Evolutionary conservation across 2,888 invertebrate species (phyloP), one percentile per base, ranked within the genome.

Genomic region (Microdon myrmicae): DNA sequence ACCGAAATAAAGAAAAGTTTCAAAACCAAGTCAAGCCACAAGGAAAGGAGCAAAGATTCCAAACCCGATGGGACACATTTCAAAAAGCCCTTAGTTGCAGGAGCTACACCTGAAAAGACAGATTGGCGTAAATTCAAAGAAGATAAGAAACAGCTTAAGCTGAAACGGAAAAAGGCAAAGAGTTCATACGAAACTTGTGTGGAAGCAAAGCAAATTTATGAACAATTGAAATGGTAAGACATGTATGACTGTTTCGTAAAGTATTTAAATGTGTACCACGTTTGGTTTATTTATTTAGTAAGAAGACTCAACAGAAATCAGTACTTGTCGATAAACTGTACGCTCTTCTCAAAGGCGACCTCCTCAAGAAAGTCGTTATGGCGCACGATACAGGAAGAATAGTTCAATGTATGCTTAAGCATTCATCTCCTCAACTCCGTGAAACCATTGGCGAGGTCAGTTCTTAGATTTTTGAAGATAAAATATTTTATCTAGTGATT

Each of bases 341-440:
- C 68, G 76, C 78, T 14, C 72, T 90, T 25, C 73, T 91, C 0
- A 81, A 77, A 5, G 79, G 81, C 51, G 85, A 87, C 19, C 86
- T 88, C 75, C 67, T 77, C 0, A 84, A 83, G 48, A 86, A 87
- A 58, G 82, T 93, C 69, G 88, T 91, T 5, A 83, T 90, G 68
- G 87, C 91, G 0, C 92, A 96, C 75, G 96, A 97, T 74, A 87
- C 93, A 26, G 91, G 92, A 3, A 82, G 96, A 70, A 89, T 96
- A 1, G 86, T 96, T 37, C 96, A 97, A 76, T 94, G 92, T 74
- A 81, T 96, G 64, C 81, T 96, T 0, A 92, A 92, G 73, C 84
- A 87, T 70, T 86, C 89, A 1, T 80, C 86, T 0, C 82, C 85
- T 1, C 82, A 86, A 13, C 84, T 92, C 12, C 85, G 87, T 26